phyloP scores from a whole-genome alignment of 2,797 vertebrate species.

The Sebastes trivittatus region DNA sequence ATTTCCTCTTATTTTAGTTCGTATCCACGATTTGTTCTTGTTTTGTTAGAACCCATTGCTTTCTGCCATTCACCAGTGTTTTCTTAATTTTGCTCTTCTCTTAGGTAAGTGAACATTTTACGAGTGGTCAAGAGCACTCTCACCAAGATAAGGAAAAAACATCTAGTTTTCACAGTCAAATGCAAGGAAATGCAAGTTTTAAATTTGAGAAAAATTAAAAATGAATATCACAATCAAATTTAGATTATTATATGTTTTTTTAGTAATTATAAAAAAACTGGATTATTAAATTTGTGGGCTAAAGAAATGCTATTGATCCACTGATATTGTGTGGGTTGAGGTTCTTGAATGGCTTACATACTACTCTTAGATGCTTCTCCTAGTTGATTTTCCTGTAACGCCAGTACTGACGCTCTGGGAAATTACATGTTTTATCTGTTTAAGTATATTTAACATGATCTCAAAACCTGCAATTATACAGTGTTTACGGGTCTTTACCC shows the following conservation, averaged over 20 bases:
- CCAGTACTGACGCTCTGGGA: not conserved
- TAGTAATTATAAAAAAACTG: too few species aligned
- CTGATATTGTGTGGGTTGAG: too few species aligned
- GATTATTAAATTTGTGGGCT: too few species aligned
- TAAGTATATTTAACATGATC: not conserved
- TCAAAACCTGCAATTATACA: too few species aligned
- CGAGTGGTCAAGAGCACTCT: not conserved
- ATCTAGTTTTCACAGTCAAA: not conserved
- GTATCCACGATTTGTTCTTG: not conserved
- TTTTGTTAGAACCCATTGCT: not conserved
- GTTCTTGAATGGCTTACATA: too few species aligned
- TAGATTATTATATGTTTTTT: too few species aligned
- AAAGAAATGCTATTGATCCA: too few species aligned
- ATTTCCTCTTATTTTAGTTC: not conserved
- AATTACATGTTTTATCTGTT: not conserved
- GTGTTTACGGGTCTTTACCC: too few species aligned
- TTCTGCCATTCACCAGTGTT: not conserved
- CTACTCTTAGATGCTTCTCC: not conserved
- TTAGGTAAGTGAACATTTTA: too few species aligned
- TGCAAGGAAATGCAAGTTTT: too few species aligned
- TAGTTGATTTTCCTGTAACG: not conserved
- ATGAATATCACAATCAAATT: too few species aligned
- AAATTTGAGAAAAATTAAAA: too few species aligned
- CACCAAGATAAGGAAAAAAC: not conserved
- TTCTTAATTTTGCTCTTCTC: not conserved